Percentiles rank a stretch among this genome's conserved stretches.
phyloP scores from a whole-genome alignment of 2,113 vertebrate genomes.

The Brachionichthys hirsutus region DNA sequence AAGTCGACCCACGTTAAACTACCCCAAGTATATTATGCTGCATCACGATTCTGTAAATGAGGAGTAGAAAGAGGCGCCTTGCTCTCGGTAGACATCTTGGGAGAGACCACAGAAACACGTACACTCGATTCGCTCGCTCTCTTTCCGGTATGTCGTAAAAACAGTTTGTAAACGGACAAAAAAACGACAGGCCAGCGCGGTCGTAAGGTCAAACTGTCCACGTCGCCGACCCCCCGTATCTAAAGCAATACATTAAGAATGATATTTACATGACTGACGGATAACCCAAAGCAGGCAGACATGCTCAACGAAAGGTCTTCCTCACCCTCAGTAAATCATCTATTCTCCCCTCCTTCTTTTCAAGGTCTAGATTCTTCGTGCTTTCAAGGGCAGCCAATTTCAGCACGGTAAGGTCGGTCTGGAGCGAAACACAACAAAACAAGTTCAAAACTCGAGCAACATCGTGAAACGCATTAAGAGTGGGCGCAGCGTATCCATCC shows the following conservation, averaged over 20 bases:
- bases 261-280: background rate
- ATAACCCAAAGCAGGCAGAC: background rate
- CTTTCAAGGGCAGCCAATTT: constrained; percentile 99
- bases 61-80: no score
- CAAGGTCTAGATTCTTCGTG: constrained; percentile 98
- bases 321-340: constrained; percentile 99
- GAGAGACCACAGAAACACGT: no score
- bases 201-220: no score
- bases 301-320: constrained; percentile 16
- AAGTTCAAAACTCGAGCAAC: background rate
- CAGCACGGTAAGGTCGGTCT: constrained; percentile 98
- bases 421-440: constrained; percentile 26
- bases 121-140: no score
- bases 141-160: no score
- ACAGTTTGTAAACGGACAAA: no score
- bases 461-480: background rate
- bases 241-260: background rate
- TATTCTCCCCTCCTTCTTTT: constrained; percentile 99
- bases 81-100: no score
- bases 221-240: no score
- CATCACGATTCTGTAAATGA: no score
- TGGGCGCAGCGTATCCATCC: background rate
- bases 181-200: no score
- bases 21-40: no score
- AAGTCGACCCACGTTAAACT: no score